Conservation (phyloP, 2,797 vertebrate species). For the Dendrocincla fuliginosa region DNA sequence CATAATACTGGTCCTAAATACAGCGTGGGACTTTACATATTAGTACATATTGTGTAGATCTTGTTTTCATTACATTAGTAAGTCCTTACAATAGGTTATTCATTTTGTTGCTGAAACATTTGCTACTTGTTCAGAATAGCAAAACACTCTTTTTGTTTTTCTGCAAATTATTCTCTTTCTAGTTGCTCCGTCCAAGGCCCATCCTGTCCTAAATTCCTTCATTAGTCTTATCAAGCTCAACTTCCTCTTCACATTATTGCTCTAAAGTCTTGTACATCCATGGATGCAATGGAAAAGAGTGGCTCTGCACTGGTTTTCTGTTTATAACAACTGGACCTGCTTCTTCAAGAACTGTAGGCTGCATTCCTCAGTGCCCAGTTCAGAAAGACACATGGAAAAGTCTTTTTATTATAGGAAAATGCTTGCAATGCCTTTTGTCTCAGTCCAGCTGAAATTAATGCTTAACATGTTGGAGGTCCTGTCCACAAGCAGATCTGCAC, state of each 20-base stretch:
- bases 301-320: background rate
- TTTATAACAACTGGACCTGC: background rate
- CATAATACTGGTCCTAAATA: background rate
- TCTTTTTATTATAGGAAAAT: background rate
- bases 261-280: background rate
- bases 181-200: background rate
- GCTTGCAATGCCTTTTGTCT: background rate
- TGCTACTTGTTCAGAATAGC: background rate
- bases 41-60: background rate
- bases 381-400: background rate
- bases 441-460: background rate
- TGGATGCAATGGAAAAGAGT: background rate
- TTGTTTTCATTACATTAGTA: background rate
- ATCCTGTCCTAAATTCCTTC: background rate
- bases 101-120: background rate
- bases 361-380: background rate
- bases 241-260: background rate
- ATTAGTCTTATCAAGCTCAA: background rate
- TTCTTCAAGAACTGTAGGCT: background rate
- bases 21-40: fast-evolving
- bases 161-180: background rate
- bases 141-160: background rate
- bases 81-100: background rate
- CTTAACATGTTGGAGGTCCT: background rate
- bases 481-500: background rate